Evolutionary conservation across 2,888 invertebrate genomes (phyloP).

Genomic region (Sphaerophoria taeniata): DNA sequence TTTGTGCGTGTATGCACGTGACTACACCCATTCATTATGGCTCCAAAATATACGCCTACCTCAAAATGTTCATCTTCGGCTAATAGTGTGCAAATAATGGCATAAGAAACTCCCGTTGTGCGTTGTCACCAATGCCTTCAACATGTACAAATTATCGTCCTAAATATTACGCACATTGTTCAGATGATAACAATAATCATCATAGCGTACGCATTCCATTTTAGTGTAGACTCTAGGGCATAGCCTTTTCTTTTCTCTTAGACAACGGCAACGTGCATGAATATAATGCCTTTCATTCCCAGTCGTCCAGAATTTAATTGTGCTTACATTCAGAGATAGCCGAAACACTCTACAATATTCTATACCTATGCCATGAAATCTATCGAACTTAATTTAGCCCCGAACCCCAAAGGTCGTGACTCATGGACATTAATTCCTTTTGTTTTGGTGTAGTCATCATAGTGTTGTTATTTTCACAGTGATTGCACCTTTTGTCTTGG

Average conservation of each 20-base stretch:
- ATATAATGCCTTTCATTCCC: slow-evolving; percentile 41
- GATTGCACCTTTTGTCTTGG: slow-evolving; percentile 54
- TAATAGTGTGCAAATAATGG: slow-evolving; percentile 56
- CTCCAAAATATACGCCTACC: slow-evolving; percentile 28
- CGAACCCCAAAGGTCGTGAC: slow-evolving; percentile 45
- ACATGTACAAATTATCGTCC: slow-evolving; percentile 46
- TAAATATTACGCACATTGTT: slow-evolving; percentile 38
- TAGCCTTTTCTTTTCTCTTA: slow-evolving; percentile 22
- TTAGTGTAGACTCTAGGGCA: not conserved
- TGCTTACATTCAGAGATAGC: slow-evolving; percentile 34
- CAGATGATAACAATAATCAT: slow-evolving; percentile 58
- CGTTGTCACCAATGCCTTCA: slow-evolving; percentile 33
- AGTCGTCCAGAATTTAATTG: slow-evolving; percentile 52
- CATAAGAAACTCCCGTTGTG: slow-evolving; percentile 47
- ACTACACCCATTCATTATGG: slow-evolving; percentile 24
- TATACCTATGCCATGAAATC: slow-evolving; percentile 28
- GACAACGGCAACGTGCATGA: slow-evolving; percentile 25
- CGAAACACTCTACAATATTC: not conserved
- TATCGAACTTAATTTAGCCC: slow-evolving; percentile 58
- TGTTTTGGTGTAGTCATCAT: slow-evolving; percentile 39
- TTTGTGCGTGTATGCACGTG: slow-evolving; percentile 12
- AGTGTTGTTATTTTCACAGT: slow-evolving; percentile 32
- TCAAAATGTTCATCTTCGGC: slow-evolving; percentile 29
- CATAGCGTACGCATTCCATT: slow-evolving; percentile 33
- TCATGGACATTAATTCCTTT: slow-evolving; percentile 54